Evolutionary conservation across 2,797 vertebrate species (phyloP), one percentile per base, ranked within the genome.

Genomic region (Babyrousa celebensis): DNA sequence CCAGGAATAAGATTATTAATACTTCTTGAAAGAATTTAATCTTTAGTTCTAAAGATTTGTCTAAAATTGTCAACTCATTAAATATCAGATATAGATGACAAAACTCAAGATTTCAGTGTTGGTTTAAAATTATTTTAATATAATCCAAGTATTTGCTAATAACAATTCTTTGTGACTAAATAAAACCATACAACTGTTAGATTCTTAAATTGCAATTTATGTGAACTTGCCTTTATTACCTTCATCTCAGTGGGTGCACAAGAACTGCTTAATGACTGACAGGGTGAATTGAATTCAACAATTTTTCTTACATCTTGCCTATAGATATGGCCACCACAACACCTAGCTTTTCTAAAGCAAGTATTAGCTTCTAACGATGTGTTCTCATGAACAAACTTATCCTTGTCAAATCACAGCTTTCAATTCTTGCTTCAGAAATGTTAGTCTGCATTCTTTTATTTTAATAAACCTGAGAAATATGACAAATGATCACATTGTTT

Each of bases 341-440:
- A 43, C 20, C 12, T 7, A 74, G 14, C 2, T 89, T 85, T 89
- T 78, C 79, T 25, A 23, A 79, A 78, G 48, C 27, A 94, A 62
- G 54, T 32, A 43, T 29, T 25, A 65, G 9, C 36, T 74, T 87
- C 80, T 1, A 23, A 75, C 68, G 74, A 68, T 80, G 56, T 80
- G 40, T 62, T 80, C 36, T 67, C 48, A 60, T 27, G 70, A 83
- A 32, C 56, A 80, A 63, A 6, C 32, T 89, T 68, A 71, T 12
- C 67, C 23, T 89, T 92, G 58, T 71, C 43, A 84, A 94, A 77
- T 78, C 48, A 40, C n/a, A 32, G 16, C 15, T 85, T 36, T 40
- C 36, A 74, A 63, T 85, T 85, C 92, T 94, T 65, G 18, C 52
- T 92, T 92, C 48, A 72, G 78, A 60, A 91, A 60, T 27, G 40